Evolutionary conservation across 2,113 vertebrate genomes (phyloP).

Genomic region (Coryphaenoides rupestris): DNA sequence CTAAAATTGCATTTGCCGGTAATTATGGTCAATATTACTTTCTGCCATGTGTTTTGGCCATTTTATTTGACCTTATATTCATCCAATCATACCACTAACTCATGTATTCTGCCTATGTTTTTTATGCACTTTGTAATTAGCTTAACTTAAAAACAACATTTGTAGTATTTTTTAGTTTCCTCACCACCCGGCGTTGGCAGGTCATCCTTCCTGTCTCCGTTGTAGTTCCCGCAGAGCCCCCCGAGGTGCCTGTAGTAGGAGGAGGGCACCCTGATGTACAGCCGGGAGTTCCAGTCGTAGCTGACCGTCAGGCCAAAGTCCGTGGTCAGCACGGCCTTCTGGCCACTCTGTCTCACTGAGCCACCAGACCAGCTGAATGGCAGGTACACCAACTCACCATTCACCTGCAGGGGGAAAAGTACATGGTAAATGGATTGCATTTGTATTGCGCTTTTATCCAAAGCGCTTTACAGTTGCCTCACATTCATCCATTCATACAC

Average conservation of each 20-base stretch:
- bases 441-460: no score
- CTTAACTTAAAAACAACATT: neutral
- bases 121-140: neutral
- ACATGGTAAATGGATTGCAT: no score
- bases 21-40: no score
- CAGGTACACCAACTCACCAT: constrained; percentile 49
- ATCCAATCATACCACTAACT: no score
- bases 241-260: constrained; percentile 46
- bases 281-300: constrained; percentile 59
- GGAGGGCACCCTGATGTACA: constrained; percentile 53
- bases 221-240: constrained; percentile 70
- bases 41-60: no score
- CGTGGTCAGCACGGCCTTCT: constrained; percentile 44
- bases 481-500: no score
- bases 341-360: constrained; percentile 35
- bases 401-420: constrained; percentile 44
- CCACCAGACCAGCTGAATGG: constrained; percentile 42
- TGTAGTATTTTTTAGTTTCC: neutral
- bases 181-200: constrained; percentile 21
- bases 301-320: constrained; percentile 53
- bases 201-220: constrained; percentile 50
- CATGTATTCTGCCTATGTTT: neutral
- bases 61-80: no score
- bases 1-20: no score
- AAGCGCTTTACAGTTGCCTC: no score